Base-by-base conservation (phyloP, 2,113 vertebrate genomes). In the Datnioides undecimradiatus region DNA sequence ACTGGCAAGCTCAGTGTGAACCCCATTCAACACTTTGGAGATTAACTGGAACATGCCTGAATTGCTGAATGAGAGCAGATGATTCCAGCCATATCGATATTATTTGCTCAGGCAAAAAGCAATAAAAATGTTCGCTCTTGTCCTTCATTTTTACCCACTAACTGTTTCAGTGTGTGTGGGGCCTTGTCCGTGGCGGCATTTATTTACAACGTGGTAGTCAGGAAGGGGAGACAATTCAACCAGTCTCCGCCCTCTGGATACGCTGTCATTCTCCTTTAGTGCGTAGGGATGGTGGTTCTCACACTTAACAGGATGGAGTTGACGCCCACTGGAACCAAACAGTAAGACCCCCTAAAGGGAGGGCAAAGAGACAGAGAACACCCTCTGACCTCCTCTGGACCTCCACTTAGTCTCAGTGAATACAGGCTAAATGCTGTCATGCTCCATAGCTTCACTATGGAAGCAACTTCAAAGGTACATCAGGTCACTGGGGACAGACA, bases 171-270 rank as follows among this genome's bases (percentile, higher is more conserved):
- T 52, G 17, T 80, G 63, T 80, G 76, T 59, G 72, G 59, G 69
- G 25, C 33, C 59, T 57, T 27, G 72, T 21, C 27, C 41, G 16
- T 48, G 7, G 19, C 33, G 73, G 21, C 51, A 52, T 77, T 83
- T 73, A 55, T 79, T 85, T 80, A 87, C 74, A 81, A 48, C 76
- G 67, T 57, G 51, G 52, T 66, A 54, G 40, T n/a, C 72, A 74
- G 69, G 64, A 36, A 76, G 58, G 31, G 52, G 58, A 36, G 57
- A 73, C 66, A 63, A 76, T 73, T 60, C 25, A 74, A 27, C 4
- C 34, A 29, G 74, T 48, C 63, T 62, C 73, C 57, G 52, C 74
- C 84, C 66, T 67, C 46, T 11, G 31, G 38, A 41, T 58, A 16
- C n/a, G 19, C 67, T 19, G 73, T 48, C 71, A 41, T 41, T 58